These are phyloP conservation scores for Melanotus villosus DNA, from an alignment of 2,888 invertebrate genomes.

Conservation along the genomic window DNA sequence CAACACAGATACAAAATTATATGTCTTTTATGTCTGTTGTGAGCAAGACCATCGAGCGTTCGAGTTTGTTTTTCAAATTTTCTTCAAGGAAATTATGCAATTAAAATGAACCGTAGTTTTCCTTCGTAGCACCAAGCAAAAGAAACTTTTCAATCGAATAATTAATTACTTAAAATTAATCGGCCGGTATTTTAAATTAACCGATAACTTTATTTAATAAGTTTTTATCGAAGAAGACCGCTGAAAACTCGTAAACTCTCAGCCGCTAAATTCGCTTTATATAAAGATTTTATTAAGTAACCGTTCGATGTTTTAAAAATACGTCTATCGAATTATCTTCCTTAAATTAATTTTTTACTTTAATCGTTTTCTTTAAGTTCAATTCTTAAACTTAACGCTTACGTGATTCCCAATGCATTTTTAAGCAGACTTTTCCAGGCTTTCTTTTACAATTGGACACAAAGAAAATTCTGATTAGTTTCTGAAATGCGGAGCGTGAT, in stretches of 20 bases:
- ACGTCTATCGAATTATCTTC: conserved; percentile 1
- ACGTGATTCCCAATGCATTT: no score
- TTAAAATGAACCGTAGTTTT: conserved; percentile 6
- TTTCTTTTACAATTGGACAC: no score
- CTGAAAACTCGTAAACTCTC: conserved; percentile 1
- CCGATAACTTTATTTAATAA: conserved; percentile 21
- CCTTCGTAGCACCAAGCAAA: not conserved
- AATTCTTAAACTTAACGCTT: no score
- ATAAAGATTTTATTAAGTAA: not conserved
- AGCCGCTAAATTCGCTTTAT: conserved; percentile 6
- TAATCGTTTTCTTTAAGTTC: not conserved
- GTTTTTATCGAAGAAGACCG: not conserved
- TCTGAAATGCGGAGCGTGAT: no score
- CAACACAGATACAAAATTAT: no score
- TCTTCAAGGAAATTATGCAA: no score
- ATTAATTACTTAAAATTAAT: conserved; percentile 11
- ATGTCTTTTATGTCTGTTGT: no score
- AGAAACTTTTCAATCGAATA: conserved; percentile 4
- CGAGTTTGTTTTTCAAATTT: no score
- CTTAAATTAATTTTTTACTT: not conserved
- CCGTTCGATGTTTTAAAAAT: conserved; percentile 2
- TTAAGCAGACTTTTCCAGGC: no score
- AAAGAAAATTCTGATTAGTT: no score
- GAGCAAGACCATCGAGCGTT: no score
- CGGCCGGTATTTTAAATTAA: not conserved